Base-by-base conservation (phyloP, 1,140 invertebrate genomes). In the Drosophila kurseongensis region DNA sequence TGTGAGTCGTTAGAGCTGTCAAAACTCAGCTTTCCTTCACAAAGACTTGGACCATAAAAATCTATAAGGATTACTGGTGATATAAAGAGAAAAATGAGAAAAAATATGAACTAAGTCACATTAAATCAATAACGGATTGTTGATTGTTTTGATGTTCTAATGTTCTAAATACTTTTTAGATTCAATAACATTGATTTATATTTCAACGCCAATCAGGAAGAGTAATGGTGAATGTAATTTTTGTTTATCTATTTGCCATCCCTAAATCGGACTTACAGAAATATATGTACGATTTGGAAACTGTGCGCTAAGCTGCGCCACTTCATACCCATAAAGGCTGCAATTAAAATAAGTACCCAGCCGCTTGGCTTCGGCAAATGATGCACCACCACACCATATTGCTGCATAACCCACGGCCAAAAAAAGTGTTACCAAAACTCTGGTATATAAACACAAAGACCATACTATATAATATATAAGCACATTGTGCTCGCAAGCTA, bases 341-440 rank as follows among this genome's bases (percentile, higher is more conserved):
- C 83, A 88, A 88, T 89, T 89, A 88, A 88, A 88, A 88, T 89
- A 88, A 88, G 84, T 89, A 89, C 83, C 77, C 72, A 38, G 74
- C 65, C 80, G 68, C 50, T 88, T 86, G 82, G 74, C 69, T 78
- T 60, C 42, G 35, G 23, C 58, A 63, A 71, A 54, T 71, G 65
- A 16, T 41, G 48, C 67, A 12, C 41, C 42, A 36, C 40, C 65
- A 65, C 51, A 69, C 42, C 58, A 29, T 40, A 47, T 27, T 41
- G 51, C 38, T 27, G 51, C 65, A 72, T 67, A 45, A 55, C 55
- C 59, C 23, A 47, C 44, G 50, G 48, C 55, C 32, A 69, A 29
- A 60, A 65, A 48, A 61, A 65, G 51, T 35, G 47, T 56, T 63
- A 12, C 35, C 52, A 40, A 77, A 69, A 72, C 67, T 18, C 48